Base-by-base conservation (phyloP, 2,113 vertebrate genomes). In the Datnioides undecimradiatus region DNA sequence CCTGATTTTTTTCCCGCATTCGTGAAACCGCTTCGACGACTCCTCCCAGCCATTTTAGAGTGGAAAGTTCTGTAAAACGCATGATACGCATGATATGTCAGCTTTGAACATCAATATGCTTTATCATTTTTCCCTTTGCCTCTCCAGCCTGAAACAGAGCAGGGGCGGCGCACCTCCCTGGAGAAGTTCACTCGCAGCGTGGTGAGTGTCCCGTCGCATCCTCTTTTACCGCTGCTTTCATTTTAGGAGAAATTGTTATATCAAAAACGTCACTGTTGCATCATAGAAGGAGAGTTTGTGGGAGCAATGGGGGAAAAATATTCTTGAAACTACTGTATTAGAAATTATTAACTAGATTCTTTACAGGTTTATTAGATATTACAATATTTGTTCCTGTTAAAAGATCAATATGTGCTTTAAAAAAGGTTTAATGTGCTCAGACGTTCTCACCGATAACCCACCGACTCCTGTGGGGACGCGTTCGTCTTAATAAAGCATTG, bases 151-250 rank as follows among this genome's bases (percentile, higher is more conserved):
- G 98, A 99, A 92, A 96, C 95, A 79, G 97, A 98, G 91, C 98
- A 98, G 96, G 97, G 97, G 73, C 96, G 97, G 89, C 97, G 98
- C 93, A 99, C 98, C 83, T 99, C 98, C 83, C 94, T 99, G 97
- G 98, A 99, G 97, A 99, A 99, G 93, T 99, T 99, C 95, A 99
- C 98, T 82, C 97, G 97, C 95, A 99, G 97, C 0, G 93, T 99
- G 97, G 98, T 99, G 95, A 97, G 97, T 96, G 91, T 70, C 46
- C 43, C 10, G 0, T 16, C 52, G 31, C 43, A 6, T 49, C 41
- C 23, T 46, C 23, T 21, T 63, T 63, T 21, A 11, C 48, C 58
- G 34, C 62, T 27, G 49, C 43, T 33, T 52, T 57, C 14, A 34
- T 64, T 51, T 17, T 36, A 68, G 9, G n/a, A 13, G 13, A 12